phyloP scores from a whole-genome alignment of 2,888 invertebrate species.

The Dioctria linearis region DNA sequence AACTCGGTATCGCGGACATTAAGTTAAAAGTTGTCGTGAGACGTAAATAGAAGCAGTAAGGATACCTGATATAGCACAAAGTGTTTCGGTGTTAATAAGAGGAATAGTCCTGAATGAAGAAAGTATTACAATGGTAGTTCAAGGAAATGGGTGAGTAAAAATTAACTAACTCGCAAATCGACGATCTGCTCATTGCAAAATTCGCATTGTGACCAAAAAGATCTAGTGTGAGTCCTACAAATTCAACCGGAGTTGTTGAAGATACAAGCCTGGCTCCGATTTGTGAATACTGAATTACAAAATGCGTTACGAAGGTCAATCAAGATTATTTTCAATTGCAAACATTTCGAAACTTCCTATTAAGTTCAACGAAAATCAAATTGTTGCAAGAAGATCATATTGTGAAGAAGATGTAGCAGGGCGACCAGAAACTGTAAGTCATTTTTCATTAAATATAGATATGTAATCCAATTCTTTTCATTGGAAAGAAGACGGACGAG shows the following conservation, averaged over 20 bases:
- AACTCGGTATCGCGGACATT: not conserved
- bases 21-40: not conserved
- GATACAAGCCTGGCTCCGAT: not conserved
- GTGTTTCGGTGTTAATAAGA: not conserved
- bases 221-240: no score
- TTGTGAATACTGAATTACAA: not conserved
- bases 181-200: not conserved
- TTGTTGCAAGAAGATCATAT: no score
- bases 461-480: no score
- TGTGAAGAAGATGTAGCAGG: no score
- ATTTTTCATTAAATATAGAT: no score
- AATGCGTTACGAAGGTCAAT: no score
- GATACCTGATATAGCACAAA: not conserved
- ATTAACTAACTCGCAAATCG: not conserved
- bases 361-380: no score
- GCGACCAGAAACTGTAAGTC: no score
- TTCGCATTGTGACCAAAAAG: not conserved
- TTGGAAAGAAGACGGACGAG: no score
- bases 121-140: not conserved
- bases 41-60: not conserved
- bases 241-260: not conserved
- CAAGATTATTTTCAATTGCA: no score
- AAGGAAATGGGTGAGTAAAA: not conserved
- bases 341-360: no score
- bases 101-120: not conserved